phyloP scores from a whole-genome alignment of 1,140 invertebrate species.

The Augochlora pura region DNA sequence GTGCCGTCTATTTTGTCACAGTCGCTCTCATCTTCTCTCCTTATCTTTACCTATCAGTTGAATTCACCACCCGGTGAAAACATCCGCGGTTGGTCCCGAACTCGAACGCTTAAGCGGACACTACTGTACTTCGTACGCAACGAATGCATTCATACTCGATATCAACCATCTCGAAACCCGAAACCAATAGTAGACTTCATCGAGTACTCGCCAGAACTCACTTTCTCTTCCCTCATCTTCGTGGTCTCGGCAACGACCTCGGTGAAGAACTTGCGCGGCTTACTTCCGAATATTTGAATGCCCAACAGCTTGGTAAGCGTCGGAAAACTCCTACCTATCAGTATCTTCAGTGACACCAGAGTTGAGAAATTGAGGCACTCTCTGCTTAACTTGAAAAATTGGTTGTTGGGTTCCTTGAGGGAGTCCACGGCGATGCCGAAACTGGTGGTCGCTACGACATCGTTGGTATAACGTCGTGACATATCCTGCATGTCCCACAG shows the following conservation, averaged over 20 bases:
- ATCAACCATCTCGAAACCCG: too few relatives aligned
- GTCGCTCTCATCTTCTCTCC: too few relatives aligned
- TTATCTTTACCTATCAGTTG: too few relatives aligned
- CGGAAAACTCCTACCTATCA: conserved; percentile 17
- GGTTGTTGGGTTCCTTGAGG: conserved; percentile 31
- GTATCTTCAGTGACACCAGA: neutral
- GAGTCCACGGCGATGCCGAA: conserved; percentile 44
- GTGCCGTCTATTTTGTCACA: too few relatives aligned
- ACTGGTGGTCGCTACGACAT: conserved; percentile 36
- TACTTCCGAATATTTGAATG: conserved; percentile 11
- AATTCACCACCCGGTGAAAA: too few relatives aligned
- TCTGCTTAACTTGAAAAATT: conserved; percentile 13
- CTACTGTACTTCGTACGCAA: too few relatives aligned
- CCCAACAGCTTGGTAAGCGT: neutral
- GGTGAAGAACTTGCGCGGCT: conserved; percentile 11
- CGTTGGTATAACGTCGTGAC: conserved; percentile 18
- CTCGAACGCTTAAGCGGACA: too few relatives aligned
- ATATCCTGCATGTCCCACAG: conserved; percentile 16
- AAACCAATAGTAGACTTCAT: too few relatives aligned
- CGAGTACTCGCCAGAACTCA: neutral
- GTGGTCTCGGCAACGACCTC: neutral
- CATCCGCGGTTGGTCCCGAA: too few relatives aligned
- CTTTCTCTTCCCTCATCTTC: conserved; percentile 18
- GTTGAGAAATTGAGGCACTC: neutral
- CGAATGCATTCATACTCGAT: too few relatives aligned